Base-by-base conservation (phyloP, 92 coral and sea anemone species). In the Porites cylindrica region DNA sequence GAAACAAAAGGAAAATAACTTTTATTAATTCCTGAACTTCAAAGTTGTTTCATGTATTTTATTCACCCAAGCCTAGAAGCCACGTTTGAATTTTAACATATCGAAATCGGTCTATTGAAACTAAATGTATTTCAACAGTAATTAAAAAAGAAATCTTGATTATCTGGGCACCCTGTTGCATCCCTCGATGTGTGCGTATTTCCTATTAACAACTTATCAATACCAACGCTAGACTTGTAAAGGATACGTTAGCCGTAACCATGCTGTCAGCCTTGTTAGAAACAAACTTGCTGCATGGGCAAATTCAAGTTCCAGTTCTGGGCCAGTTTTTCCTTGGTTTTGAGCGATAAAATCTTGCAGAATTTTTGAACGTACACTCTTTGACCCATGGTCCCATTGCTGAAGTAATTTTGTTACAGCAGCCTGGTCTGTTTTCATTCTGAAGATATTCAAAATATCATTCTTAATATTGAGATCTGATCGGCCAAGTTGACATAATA, bases 271-370 rank as follows among this genome's bases (percentile, higher is more conserved):
- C 82, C 99, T 91, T 1, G 99, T 97, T 52, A 97, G 88, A 88
- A 97, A 97, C 93, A 97, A 87, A 76, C 99, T 97, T 8, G 99
- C 99, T 53, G 99, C 96, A 78, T 97, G 99, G 21, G 98, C 98
- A 79, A 97, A 97, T 90, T 95, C 98, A 50, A 88, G 89, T 61
- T 97, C 99, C 59, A 97, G 53, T 70, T 95, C 97, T 68, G 99
- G 99, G 8, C 99, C 99, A 54, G 99, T 97, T 79, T 95, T 97
- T 47, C 94, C 93, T 6, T 90, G 92, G 74, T 97, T 95, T 73
- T 91, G 77, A 58, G 72, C 73, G 56, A 97, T 89, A 77, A 97
- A 97, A 7, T 97, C 99, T 72, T 95, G 94, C 38, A 97, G 94
- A 74, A 97, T 95, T 64, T 93, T 94, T 64, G 95, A 93, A 74